A percentile compares a stretch with the other conserved stretches of the same genome.
Evolutionary conservation across 2,113 vertebrate genomes (phyloP).

Genomic region (Gopherus flavomarginatus): DNA sequence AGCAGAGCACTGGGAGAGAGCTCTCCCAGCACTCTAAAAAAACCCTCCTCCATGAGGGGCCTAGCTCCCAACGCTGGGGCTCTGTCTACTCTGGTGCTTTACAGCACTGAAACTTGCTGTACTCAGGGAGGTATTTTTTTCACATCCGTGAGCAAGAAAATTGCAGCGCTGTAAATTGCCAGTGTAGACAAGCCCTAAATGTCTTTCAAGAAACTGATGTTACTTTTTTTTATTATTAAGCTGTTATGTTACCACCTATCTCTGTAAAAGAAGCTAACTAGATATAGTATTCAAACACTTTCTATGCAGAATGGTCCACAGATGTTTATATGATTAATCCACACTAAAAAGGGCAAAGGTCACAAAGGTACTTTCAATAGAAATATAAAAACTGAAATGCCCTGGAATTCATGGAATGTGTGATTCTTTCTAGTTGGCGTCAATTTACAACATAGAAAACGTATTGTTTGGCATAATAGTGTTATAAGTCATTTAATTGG

Average conservation of each 20-base stretch:
- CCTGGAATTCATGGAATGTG: not conserved
- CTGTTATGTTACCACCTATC: not conserved
- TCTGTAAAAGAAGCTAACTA: not conserved
- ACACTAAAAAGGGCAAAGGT: not conserved
- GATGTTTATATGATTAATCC: not conserved
- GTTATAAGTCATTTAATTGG: not conserved
- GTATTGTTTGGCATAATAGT: not conserved
- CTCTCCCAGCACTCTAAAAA: too few relatives aligned
- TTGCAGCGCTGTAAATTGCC: too few relatives aligned
- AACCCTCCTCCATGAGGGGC: too few relatives aligned
- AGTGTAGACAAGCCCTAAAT: not conserved
- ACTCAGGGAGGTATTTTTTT: too few relatives aligned
- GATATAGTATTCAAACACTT: not conserved
- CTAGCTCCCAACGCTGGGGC: too few relatives aligned
- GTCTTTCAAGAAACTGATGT: not conserved
- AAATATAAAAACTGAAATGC: constrained; percentile 6
- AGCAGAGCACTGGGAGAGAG: too few relatives aligned
- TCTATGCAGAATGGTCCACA: not conserved
- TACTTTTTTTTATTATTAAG: not conserved
- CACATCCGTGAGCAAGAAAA: too few relatives aligned
- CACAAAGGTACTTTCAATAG: not conserved
- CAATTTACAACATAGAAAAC: not conserved
- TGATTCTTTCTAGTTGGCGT: not conserved
- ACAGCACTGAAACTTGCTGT: too few relatives aligned
- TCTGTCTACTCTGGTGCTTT: too few relatives aligned